Conservation (phyloP, 2,888 invertebrate species). For the Platycheirus rosarum region DNA sequence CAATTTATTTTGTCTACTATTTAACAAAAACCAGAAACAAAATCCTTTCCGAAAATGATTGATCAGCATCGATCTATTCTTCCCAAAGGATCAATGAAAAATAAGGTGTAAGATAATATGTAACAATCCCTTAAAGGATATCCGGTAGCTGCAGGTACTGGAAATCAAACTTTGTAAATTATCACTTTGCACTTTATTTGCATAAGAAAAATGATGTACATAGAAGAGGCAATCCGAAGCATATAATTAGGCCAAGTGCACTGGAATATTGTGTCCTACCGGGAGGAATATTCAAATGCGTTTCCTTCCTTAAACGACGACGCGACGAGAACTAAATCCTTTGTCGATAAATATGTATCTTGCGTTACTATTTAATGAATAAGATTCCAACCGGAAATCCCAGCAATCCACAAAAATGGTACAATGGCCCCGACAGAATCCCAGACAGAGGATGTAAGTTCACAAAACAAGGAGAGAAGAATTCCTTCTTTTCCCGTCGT, state of each 20-base stretch:
- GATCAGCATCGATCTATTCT: slow-evolving; percentile 19
- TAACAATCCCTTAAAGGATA: slow-evolving; percentile 64
- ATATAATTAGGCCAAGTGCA: slow-evolving; percentile 66
- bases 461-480: slow-evolving; percentile 11
- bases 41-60: slow-evolving; percentile 22
- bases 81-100: slow-evolving; percentile 4
- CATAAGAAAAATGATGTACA: slow-evolving; percentile 10
- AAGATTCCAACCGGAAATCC: slow-evolving; percentile 57
- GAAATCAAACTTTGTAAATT: neutral
- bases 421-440: slow-evolving; percentile 59
- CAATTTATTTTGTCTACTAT: slow-evolving; percentile 43
- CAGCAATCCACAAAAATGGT: slow-evolving; percentile 36
- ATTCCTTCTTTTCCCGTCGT: slow-evolving; percentile 25
- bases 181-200: slow-evolving; percentile 27
- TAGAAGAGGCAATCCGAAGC: neutral
- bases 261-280: slow-evolving; percentile 8
- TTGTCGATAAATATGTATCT: neutral
- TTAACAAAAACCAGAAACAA: neutral
- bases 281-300: slow-evolving; percentile 42
- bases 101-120: slow-evolving; percentile 46
- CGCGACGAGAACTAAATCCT: slow-evolving; percentile 11
- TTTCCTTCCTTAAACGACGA: neutral
- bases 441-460: slow-evolving; percentile 56
- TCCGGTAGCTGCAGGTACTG: slow-evolving; percentile 59
- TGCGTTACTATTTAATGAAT: neutral